These are phyloP conservation scores for Aselliscus stoliczkanus DNA, from an alignment of 2,797 vertebrate genomes.

Conservation along the genomic window DNA sequence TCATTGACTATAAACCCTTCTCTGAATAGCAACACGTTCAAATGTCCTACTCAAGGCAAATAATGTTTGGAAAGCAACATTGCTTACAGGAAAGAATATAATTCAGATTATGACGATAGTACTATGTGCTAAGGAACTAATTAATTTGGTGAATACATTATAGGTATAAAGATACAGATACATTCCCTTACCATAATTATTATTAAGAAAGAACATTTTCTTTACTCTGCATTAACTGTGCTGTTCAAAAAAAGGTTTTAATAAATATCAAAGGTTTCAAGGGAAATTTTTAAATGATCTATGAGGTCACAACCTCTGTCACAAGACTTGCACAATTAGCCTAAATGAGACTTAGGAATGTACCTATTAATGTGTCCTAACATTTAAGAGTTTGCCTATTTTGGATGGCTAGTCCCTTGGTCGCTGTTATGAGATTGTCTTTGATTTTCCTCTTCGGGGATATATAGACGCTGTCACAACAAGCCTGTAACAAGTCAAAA, in stretches of 20 bases:
- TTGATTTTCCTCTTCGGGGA: not conserved
- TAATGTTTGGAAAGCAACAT: slow-evolving; percentile 40
- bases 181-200: not conserved
- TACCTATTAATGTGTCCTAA: not conserved
- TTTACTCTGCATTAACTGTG: not conserved
- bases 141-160: slow-evolving; percentile 19
- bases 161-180: not conserved
- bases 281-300: not conserved
- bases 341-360: not conserved
- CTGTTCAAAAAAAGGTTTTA: not conserved
- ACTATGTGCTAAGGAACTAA: not conserved
- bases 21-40: slow-evolving; percentile 4
- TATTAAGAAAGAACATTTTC: not conserved
- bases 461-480: not conserved
- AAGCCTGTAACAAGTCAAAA: not conserved
- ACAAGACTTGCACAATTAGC: not conserved
- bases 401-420: not conserved
- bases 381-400: not conserved
- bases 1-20: not conserved
- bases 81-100: slow-evolving; percentile 37
- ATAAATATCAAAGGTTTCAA: not conserved
- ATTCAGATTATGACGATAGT: slow-evolving; percentile 24
- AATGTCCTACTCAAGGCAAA: not conserved
- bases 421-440: not conserved
- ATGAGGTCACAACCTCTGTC: not conserved